Percentiles rank a stretch among this genome's conserved stretches.
Evolutionary conservation across 2,797 vertebrate species (phyloP).

Genomic region (Helicolenus hilgendorfi): DNA sequence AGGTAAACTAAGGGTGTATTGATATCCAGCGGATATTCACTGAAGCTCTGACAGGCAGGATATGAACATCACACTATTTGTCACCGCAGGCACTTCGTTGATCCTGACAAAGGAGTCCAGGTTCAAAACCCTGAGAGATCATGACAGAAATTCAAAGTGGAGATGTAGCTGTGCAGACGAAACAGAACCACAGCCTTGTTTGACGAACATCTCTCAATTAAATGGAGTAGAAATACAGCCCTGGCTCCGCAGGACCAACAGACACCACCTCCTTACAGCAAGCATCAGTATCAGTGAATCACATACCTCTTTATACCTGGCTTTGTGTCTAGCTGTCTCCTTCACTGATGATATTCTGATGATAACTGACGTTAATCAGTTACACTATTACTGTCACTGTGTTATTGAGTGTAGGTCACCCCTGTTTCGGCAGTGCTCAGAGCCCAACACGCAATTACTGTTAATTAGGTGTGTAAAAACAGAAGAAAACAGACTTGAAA

Average conservation of each 20-base stretch:
- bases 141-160: slow-evolving; percentile 42
- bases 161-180: slow-evolving; percentile 21
- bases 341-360: not conserved
- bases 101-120: slow-evolving; percentile 40
- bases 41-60: slow-evolving; percentile 22
- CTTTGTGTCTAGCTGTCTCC: not conserved
- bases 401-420: not conserved
- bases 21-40: slow-evolving; percentile 7
- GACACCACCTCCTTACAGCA: not conserved
- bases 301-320: not conserved
- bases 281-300: not conserved
- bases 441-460: not conserved
- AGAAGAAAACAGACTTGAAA: not conserved
- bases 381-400: not conserved
- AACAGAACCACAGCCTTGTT: slow-evolving; percentile 4
- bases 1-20: slow-evolving; percentile 2
- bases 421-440: not conserved
- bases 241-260: not conserved
- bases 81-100: slow-evolving; percentile 46
- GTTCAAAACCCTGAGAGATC: slow-evolving; percentile 41
- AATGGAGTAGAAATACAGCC: slow-evolving; percentile 18
- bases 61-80: slow-evolving; percentile 32
- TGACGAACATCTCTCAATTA: not conserved
- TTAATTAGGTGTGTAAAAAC: not conserved
- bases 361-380: not conserved